A percentile compares a stretch with the other conserved stretches of the same genome.
These are phyloP conservation scores for Sebastes minor DNA, from an alignment of 2,797 vertebrate species.

Conservation along the genomic window DNA sequence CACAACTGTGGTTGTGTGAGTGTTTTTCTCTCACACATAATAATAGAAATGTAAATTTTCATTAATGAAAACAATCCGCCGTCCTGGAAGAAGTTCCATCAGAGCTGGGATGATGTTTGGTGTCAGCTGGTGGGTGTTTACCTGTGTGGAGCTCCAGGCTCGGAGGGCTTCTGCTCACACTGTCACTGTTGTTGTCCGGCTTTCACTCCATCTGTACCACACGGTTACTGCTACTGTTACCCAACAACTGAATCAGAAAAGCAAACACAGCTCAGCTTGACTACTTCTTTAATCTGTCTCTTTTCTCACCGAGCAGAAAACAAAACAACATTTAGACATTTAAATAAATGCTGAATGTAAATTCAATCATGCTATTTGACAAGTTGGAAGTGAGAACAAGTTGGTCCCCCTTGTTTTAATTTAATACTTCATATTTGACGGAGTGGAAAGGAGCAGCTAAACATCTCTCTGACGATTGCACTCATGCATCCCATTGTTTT, in stretches of 20 bases:
- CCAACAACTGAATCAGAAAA: not conserved
- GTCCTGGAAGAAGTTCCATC: not conserved
- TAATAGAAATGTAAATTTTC: too few relatives aligned
- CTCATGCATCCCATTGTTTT: too few relatives aligned
- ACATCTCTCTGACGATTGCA: too few relatives aligned
- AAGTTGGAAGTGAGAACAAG: not conserved
- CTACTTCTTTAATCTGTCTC: not conserved
- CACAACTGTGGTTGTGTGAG: too few relatives aligned
- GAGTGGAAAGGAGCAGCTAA: too few relatives aligned
- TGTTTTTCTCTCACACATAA: not conserved
- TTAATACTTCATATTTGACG: not conserved
- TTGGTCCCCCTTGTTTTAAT: not conserved
- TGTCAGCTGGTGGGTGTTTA: not conserved
- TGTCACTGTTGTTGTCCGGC: not conserved
- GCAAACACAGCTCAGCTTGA: not conserved
- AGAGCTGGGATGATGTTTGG: not conserved
- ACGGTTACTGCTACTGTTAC: not conserved
- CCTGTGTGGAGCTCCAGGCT: not conserved
- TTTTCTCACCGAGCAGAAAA: too few relatives aligned
- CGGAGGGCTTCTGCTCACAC: not conserved
- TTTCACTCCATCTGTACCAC: not conserved
- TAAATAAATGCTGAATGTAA: too few relatives aligned
- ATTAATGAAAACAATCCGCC: not conserved
- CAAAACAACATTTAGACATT: too few relatives aligned
- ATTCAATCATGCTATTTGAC: not conserved